A percentile compares a stretch with the other conserved stretches of the same genome.
Conservation (phyloP, 2,113 vertebrate genomes). For the Sciurus niger region DNA sequence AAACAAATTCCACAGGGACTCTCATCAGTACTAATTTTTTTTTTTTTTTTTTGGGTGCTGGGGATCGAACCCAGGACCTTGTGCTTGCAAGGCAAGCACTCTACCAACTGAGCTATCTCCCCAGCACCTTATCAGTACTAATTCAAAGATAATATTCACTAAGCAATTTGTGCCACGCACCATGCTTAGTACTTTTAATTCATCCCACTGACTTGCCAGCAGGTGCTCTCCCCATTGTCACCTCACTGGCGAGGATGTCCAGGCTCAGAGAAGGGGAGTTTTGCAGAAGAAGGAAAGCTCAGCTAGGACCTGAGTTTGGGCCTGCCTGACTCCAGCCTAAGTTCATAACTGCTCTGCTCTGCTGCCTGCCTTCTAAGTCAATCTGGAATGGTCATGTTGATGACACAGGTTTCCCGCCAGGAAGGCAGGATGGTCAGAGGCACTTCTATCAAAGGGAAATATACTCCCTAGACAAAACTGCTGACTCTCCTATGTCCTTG, state of each 20-base stretch:
- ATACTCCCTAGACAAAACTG: neutral
- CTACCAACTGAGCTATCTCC: too few species aligned
- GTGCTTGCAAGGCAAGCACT: too few species aligned
- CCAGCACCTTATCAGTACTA: too few species aligned
- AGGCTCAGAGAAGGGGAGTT: neutral
- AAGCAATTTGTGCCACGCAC: neutral
- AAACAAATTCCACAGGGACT: neutral
- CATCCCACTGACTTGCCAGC: neutral
- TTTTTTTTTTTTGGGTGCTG: too few species aligned
- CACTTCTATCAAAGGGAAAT: neutral
- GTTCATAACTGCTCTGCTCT: neutral
- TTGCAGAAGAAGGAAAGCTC: neutral
- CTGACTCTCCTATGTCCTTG: neutral
- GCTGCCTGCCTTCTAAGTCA: neutral
- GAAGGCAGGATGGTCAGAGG: neutral
- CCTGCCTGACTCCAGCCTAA: neutral
- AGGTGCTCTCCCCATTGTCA: neutral
- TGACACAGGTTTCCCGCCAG: neutral
- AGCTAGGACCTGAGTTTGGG: neutral
- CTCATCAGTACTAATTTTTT: neutral
- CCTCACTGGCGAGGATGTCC: neutral
- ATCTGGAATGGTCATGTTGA: neutral
- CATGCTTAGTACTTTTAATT: neutral
- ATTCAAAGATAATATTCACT: neutral
- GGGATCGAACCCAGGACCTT: too few species aligned